A percentile compares a stretch with the other conserved stretches of the same genome.
phyloP scores from a whole-genome alignment of 64 coral and sea anemone species.

The Orbicella faveolata region DNA sequence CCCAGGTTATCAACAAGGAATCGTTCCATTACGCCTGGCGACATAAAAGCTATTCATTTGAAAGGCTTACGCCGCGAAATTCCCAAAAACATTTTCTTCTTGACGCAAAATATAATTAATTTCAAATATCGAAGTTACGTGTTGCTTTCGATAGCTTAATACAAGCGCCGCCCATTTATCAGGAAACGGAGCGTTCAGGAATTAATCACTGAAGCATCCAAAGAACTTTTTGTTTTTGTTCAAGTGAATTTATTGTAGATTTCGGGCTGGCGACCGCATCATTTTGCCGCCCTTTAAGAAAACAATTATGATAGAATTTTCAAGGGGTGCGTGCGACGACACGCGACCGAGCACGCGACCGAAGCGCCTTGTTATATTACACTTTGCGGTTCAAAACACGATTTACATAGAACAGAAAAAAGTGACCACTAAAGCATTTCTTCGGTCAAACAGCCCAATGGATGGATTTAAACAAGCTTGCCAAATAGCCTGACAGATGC shows the following conservation, averaged over 20 bases:
- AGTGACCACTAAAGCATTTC: background rate
- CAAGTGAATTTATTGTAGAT: conserved; percentile 11
- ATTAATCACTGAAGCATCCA: background rate
- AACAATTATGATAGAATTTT: background rate
- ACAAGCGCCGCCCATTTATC: background rate
- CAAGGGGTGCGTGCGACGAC: background rate
- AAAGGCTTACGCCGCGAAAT: background rate
- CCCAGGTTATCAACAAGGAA: background rate
- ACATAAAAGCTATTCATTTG: conserved; percentile 21
- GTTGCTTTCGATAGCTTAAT: background rate
- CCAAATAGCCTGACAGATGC: background rate
- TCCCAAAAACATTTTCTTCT: background rate
- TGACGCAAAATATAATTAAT: conserved; percentile 27
- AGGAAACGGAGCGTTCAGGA: background rate
- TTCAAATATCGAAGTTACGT: conserved; percentile 12
- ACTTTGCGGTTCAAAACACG: conserved; percentile 17
- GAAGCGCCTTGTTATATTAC: background rate
- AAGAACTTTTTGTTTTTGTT: conserved; percentile 12
- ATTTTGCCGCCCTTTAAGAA: conserved; percentile 3
- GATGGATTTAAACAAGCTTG: background rate
- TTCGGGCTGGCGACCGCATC: conserved; percentile 29
- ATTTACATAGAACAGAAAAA: background rate
- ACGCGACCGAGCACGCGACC: conserved; percentile 43
- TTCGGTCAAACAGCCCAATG: background rate
- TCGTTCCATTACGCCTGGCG: background rate